Evolutionary conservation across 1,140 invertebrate genomes (phyloP).

Genomic region (Papilio polytes): DNA sequence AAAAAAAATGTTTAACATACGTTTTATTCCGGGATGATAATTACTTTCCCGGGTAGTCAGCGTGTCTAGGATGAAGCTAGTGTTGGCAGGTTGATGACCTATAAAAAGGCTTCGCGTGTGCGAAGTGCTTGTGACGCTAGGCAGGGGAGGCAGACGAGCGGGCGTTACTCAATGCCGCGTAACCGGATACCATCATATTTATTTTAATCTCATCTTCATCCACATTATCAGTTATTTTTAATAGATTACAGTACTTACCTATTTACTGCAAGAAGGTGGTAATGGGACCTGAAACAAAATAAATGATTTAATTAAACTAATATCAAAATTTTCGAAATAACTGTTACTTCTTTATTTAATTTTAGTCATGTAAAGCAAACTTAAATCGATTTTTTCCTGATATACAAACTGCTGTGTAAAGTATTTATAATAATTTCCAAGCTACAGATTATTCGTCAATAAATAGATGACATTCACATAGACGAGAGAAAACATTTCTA

Average conservation of each 20-base stretch:
- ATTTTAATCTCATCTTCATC: constrained; percentile 36
- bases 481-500: too few relatives aligned
- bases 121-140: constrained; percentile 57
- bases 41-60: background rate
- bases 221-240: background rate
- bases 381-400: too few relatives aligned
- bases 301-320: background rate
- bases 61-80: constrained; percentile 11
- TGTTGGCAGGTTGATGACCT: constrained; percentile 65
- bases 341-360: too few relatives aligned
- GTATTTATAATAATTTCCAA: too few relatives aligned
- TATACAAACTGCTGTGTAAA: too few relatives aligned
- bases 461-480: too few relatives aligned
- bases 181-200: constrained; percentile 52
- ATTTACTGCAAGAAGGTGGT: background rate
- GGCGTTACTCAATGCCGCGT: constrained; percentile 58
- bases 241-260: background rate
- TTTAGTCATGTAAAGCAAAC: too few relatives aligned
- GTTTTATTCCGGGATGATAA: background rate
- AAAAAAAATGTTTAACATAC: background rate
- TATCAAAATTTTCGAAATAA: too few relatives aligned
- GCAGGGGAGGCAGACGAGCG: constrained; percentile 52
- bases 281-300: constrained; percentile 5
- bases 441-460: too few relatives aligned
- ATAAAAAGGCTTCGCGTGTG: constrained; percentile 73